Conservation (phyloP, 2,797 vertebrate species). For the Parauchenoglanis punctatus region DNA sequence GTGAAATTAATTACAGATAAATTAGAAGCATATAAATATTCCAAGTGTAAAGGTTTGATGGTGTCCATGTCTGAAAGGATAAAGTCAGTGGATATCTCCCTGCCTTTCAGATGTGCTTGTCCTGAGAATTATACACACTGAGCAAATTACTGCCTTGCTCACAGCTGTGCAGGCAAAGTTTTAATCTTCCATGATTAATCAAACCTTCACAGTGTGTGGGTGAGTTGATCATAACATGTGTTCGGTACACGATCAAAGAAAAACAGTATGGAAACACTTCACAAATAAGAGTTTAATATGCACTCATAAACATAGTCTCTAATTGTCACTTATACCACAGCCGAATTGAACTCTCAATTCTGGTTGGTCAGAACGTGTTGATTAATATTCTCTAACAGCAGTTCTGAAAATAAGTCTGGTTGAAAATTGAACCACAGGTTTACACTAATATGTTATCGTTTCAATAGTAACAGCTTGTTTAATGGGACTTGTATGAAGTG, state of each 20-base stretch:
- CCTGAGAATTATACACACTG: background rate
- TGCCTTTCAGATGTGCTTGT: background rate
- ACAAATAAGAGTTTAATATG: background rate
- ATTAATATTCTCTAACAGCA: background rate
- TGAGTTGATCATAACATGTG: background rate
- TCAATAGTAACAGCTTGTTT: background rate
- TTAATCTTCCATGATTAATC: background rate
- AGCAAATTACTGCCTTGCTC: background rate
- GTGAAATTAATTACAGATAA: conserved; percentile 38
- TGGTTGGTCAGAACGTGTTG: background rate
- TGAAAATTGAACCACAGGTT: background rate
- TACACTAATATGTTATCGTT: background rate
- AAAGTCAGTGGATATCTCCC: background rate
- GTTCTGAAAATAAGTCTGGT: background rate
- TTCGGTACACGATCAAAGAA: background rate
- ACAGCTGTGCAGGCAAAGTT: background rate
- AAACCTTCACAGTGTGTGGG: background rate
- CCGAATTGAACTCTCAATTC: background rate
- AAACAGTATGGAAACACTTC: background rate
- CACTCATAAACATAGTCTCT: background rate
- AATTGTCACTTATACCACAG: background rate
- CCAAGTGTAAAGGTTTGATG: conserved; percentile 11
- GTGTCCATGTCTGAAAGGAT: background rate
- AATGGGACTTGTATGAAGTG: background rate
- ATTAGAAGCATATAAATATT: conserved; percentile 34